phyloP scores from a whole-genome alignment of 2,888 invertebrate genomes.

The Nephrocerus scutellatus region DNA sequence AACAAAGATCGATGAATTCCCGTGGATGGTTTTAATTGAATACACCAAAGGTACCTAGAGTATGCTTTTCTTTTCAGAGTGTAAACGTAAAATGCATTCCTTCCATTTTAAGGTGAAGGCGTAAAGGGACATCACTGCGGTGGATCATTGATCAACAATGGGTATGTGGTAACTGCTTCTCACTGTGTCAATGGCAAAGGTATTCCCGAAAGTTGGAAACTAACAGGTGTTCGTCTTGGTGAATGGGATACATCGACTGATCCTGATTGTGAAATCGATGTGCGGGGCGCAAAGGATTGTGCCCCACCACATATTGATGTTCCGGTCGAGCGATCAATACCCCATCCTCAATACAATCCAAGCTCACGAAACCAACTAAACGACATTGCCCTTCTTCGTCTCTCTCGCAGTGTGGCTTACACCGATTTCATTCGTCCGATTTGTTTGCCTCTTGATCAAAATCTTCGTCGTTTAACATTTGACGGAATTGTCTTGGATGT shows the following conservation, averaged over 20 bases:
- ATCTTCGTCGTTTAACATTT: slow-evolving; percentile 40
- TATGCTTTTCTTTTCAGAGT: too few relatives aligned
- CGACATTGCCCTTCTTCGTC: slow-evolving; percentile 66
- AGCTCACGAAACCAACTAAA: slow-evolving; percentile 57
- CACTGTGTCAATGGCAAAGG: slow-evolving; percentile 69
- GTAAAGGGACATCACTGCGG: slow-evolving; percentile 63
- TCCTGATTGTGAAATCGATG: slow-evolving; percentile 54
- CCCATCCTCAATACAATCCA: slow-evolving; percentile 60
- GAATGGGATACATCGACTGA: slow-evolving; percentile 54
- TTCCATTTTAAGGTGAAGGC: slow-evolving; percentile 30
- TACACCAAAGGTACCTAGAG: slow-evolving; percentile 46
- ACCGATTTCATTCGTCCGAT: slow-evolving; percentile 56
- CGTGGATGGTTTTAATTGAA: slow-evolving; percentile 49
- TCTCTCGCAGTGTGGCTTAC: slow-evolving; percentile 51
- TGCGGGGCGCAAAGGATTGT: slow-evolving; percentile 50
- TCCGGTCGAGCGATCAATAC: slow-evolving; percentile 55
- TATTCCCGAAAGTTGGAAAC: slow-evolving; percentile 54
- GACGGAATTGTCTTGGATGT: slow-evolving; percentile 50
- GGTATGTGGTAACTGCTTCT: slow-evolving; percentile 67
- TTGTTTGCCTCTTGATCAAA: slow-evolving; percentile 50
- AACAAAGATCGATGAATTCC: slow-evolving; percentile 60
- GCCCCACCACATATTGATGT: slow-evolving; percentile 56
- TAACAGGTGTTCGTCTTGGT: slow-evolving; percentile 46
- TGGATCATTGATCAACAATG: slow-evolving; percentile 57
- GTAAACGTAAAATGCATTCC: too few relatives aligned